Conservation (phyloP, 2,113 vertebrate species). For the Eira barbara region DNA sequence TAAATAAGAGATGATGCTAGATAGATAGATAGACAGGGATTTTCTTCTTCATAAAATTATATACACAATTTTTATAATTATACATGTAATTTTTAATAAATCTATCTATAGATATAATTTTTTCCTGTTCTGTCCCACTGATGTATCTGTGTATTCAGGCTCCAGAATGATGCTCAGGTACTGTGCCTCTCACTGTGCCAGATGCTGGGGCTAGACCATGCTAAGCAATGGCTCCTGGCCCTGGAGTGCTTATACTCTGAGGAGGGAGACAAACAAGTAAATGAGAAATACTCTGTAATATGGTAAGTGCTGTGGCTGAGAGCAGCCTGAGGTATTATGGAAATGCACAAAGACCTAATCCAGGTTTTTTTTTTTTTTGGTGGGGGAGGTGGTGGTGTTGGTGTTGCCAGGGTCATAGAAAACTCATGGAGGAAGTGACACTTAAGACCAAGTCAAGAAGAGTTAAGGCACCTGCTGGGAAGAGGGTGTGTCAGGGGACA, state of each 20-base stretch:
- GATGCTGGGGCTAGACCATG: too few relatives aligned
- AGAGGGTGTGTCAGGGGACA: not conserved
- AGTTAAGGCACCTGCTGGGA: not conserved
- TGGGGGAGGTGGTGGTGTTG: not conserved
- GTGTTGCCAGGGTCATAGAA: not conserved
- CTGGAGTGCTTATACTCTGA: not conserved
- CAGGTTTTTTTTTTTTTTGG: not conserved
- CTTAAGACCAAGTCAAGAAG: not conserved
- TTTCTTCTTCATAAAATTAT: not conserved
- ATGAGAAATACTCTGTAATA: not conserved
- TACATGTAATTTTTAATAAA: not conserved
- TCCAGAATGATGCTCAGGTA: not conserved
- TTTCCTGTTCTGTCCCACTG: not conserved
- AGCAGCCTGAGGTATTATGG: too few relatives aligned
- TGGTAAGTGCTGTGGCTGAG: not conserved
- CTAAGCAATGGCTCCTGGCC: not conserved
- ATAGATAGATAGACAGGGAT: not conserved
- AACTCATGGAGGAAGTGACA: not conserved
- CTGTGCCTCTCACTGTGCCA: not conserved
- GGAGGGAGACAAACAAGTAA: not conserved
- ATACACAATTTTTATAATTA: too few relatives aligned
- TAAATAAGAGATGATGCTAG: not conserved
- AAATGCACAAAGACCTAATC: not conserved
- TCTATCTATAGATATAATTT: not conserved
- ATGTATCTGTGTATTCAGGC: not conserved